Percentiles rank a stretch among this genome's conserved stretches.
Evolutionary conservation across 2,797 vertebrate species (phyloP).

Genomic region (Gorsachius magnificus): DNA sequence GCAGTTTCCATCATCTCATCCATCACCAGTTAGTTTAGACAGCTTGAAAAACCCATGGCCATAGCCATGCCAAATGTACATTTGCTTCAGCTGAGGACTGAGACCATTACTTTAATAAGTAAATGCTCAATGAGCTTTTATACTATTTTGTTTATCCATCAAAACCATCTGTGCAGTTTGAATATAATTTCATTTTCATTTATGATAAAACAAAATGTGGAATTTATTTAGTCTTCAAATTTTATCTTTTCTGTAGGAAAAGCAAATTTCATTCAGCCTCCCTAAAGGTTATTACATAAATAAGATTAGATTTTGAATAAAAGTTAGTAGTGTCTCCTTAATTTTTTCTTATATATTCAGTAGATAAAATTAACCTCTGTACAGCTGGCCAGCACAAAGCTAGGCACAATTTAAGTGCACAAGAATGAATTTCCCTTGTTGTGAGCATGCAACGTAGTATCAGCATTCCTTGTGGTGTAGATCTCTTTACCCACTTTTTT

Average conservation of each 20-base stretch:
- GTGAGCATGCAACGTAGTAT: neutral
- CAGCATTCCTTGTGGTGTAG: neutral
- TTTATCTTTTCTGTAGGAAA: neutral
- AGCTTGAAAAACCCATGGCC: neutral
- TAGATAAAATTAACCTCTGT: neutral
- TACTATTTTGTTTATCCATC: slow-evolving; percentile 2
- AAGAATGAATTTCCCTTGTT: neutral
- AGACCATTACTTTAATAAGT: neutral
- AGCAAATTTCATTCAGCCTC: neutral
- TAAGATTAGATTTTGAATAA: neutral
- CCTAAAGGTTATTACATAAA: neutral
- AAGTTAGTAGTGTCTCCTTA: neutral
- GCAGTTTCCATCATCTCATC: neutral
- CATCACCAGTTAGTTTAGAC: neutral
- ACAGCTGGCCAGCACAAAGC: neutral
- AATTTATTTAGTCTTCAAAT: neutral
- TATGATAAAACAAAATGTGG: neutral
- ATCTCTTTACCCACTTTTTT: neutral
- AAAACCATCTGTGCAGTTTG: neutral
- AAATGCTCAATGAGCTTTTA: neutral
- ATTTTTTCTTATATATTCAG: neutral
- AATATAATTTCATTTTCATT: slow-evolving; percentile 16
- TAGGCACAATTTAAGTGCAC: neutral
- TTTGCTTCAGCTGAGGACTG: neutral
- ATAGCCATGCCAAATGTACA: neutral